These are phyloP conservation scores for Darevskia mixta DNA, from an alignment of 2,797 vertebrate species.

Conservation along the genomic window DNA sequence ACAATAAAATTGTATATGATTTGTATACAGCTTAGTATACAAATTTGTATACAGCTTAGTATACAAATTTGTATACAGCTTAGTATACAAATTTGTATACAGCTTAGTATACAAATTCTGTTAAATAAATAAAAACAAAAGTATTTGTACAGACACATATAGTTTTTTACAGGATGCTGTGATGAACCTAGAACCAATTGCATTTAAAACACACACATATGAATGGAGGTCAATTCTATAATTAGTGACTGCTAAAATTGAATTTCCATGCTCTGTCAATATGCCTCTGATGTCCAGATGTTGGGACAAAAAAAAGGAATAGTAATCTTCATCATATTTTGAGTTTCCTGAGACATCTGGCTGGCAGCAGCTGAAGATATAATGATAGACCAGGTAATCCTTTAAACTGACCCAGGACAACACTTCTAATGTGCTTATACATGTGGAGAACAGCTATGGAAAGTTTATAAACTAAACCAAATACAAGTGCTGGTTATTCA, in stretches of 20 bases:
- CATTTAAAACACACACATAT: not conserved
- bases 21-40: not conserved
- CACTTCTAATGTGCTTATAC: not conserved
- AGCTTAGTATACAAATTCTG: not conserved
- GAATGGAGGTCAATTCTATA: not conserved
- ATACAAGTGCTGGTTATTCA: not conserved
- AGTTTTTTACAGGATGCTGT: not conserved
- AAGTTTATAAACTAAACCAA: not conserved
- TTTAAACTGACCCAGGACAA: not conserved
- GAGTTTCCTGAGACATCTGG: not conserved
- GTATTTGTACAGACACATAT: not conserved
- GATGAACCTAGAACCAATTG: not conserved
- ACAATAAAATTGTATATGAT: not conserved
- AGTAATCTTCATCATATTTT: not conserved
- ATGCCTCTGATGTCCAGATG: not conserved
- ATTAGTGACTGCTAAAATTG: too few species aligned
- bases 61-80: not conserved
- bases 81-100: not conserved
- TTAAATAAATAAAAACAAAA: too few species aligned
- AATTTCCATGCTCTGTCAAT: not conserved
- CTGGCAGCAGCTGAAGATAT: not conserved
- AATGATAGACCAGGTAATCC: not conserved
- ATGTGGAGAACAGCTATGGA: not conserved
- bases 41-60: not conserved
- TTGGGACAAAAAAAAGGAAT: not conserved